Evolutionary conservation across 2,113 vertebrate genomes (phyloP).

Genomic region (Dicerorhinus sumatrensis): DNA sequence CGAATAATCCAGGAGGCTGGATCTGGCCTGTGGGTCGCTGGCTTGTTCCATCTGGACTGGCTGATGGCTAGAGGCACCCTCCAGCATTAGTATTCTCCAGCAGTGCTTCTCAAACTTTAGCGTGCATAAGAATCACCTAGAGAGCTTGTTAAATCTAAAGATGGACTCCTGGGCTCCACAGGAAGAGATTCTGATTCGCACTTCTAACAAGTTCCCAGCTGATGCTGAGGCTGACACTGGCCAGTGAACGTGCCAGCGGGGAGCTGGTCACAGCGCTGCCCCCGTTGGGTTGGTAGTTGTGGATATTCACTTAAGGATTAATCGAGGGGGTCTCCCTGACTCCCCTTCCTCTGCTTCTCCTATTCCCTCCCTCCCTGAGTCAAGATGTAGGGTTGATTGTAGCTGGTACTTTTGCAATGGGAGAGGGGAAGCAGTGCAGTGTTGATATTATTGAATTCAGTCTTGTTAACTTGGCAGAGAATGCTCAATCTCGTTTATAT

Average conservation of each 20-base stretch:
- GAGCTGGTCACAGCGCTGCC: accelerated
- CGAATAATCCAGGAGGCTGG: no score
- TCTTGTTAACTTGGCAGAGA: neutral
- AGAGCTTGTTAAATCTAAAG: neutral
- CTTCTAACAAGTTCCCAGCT: neutral
- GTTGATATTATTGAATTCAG: neutral
- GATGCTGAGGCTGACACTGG: neutral
- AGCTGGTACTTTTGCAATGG: neutral
- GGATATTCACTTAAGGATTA: neutral
- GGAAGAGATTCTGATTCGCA: neutral
- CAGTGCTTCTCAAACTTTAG: neutral
- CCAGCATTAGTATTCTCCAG: neutral
- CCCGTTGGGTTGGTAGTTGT: neutral
- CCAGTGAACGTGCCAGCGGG: no score
- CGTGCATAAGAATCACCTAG: neutral
- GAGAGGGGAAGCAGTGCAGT: neutral
- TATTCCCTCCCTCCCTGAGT: neutral
- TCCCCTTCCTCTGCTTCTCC: neutral
- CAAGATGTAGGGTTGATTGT: neutral
- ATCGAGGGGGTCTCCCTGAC: neutral
- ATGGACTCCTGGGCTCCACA: neutral
- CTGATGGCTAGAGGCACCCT: neutral
- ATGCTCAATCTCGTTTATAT: neutral
- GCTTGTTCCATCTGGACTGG: neutral
- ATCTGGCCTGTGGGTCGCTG: neutral